A percentile compares a stretch with the other conserved stretches of the same genome.
These are phyloP conservation scores for Triplophysa yarkandensis DNA, from an alignment of 2,797 vertebrate genomes.

Conservation along the genomic window DNA sequence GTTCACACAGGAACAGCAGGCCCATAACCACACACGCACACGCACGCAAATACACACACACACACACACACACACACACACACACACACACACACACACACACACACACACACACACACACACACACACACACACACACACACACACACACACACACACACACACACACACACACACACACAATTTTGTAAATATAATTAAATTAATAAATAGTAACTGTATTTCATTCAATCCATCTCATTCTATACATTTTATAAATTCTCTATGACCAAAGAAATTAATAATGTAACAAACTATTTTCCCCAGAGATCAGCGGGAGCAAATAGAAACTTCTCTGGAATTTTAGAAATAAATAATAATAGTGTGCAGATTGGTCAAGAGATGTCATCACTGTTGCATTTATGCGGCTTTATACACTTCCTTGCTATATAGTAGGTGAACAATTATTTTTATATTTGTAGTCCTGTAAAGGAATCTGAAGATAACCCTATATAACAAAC, in stretches of 20 bases:
- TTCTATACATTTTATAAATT: not conserved
- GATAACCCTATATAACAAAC: not conserved
- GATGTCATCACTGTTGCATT: no score
- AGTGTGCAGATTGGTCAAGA: no score
- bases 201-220: conserved; percentile 32
- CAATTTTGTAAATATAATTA: not conserved
- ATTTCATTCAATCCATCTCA: not conserved
- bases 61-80: conserved; percentile 36
- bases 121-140: no score
- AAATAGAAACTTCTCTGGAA: no score
- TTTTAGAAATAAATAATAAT: not conserved
- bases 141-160: no score
- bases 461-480: not conserved
- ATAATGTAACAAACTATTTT: not conserved
- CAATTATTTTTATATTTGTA: not conserved
- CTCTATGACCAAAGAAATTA: not conserved
- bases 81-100: no score
- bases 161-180: no score
- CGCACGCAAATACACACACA: conserved; percentile 33
- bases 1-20: conserved; percentile 70
- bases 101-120: no score
- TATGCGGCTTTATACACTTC: not conserved
- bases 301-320: not conserved
- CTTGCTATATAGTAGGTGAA: no score
- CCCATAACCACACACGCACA: conserved; percentile 53